phyloP scores from a whole-genome alignment of 2,797 vertebrate species.

The Coregonus suidteri region DNA sequence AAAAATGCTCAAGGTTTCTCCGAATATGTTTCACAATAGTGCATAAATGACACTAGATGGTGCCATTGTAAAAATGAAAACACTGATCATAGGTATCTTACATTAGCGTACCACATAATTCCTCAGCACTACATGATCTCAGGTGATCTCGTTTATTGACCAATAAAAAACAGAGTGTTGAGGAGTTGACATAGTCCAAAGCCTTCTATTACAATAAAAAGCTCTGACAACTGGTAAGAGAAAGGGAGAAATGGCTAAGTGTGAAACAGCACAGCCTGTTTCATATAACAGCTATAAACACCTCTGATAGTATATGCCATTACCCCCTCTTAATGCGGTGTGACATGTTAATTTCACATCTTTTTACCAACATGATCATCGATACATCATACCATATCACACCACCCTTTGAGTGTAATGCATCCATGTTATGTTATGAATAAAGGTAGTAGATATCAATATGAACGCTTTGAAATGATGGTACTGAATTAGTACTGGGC shows the following conservation, averaged over 20 bases:
- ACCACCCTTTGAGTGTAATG: neutral
- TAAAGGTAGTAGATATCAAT: neutral
- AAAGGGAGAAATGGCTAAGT: neutral
- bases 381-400: neutral
- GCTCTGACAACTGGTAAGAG: neutral
- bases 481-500: neutral
- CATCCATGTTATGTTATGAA: constrained; percentile 2
- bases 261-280: neutral
- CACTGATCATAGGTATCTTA: neutral
- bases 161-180: neutral
- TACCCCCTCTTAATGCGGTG: neutral
- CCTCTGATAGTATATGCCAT: neutral
- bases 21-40: neutral
- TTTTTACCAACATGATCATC: neutral
- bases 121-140: constrained; percentile 5
- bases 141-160: neutral
- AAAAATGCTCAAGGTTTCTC: neutral
- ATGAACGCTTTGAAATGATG: constrained; percentile 5
- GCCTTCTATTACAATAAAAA: neutral
- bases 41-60: constrained; percentile 37
- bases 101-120: neutral
- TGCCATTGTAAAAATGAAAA: constrained; percentile 17
- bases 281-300: neutral
- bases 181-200: neutral
- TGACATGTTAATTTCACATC: neutral